Percentiles rank a stretch among this genome's conserved stretches.
phyloP scores from a whole-genome alignment of 1,140 invertebrate species.

The Diachasma alloeum region DNA sequence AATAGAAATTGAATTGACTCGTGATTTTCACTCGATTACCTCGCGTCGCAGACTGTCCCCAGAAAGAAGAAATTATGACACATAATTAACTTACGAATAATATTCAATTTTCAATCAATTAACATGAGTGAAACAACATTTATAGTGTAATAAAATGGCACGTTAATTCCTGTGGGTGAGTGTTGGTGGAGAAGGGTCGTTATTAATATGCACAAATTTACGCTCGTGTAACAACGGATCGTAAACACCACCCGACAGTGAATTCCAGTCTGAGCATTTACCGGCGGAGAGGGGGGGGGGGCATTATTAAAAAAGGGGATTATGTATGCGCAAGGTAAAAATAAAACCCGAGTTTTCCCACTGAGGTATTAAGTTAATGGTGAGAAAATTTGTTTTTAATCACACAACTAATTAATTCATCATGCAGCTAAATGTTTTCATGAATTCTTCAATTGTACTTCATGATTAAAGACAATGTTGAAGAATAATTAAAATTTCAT shows the following conservation, averaged over 20 bases:
- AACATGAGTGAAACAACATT: not conserved
- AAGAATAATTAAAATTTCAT: not conserved
- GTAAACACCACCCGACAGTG: not conserved
- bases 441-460: no score
- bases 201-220: not conserved
- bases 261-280: not conserved
- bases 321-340: not conserved
- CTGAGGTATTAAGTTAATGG: not conserved
- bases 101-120: not conserved
- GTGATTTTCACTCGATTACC: slow-evolving; percentile 17
- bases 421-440: not conserved
- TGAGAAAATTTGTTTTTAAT: not conserved
- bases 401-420: not conserved
- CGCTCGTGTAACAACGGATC: not conserved
- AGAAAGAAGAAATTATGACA: not conserved
- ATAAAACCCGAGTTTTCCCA: not conserved
- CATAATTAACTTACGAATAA: not conserved
- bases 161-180: not conserved
- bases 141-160: not conserved
- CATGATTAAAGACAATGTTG: not conserved
- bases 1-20: slow-evolving; percentile 14
- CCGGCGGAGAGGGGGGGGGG: not conserved
- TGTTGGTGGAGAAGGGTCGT: not conserved
- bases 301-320: not conserved
- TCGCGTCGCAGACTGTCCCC: not conserved